phyloP scores from a whole-genome alignment of 2,113 vertebrate species.

The Vulpes lagopus region DNA sequence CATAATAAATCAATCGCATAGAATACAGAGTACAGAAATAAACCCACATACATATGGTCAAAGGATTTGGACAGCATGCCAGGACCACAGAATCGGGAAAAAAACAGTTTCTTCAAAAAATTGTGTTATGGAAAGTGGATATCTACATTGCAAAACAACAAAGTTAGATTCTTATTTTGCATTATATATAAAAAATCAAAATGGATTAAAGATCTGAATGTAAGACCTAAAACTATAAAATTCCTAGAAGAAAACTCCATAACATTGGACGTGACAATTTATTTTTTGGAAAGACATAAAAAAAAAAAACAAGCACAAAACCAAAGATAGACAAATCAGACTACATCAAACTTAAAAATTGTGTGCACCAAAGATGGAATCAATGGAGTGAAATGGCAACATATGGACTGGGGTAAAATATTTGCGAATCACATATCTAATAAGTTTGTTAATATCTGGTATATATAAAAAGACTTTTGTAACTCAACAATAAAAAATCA shows the following conservation, averaged over 20 bases:
- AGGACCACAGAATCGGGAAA: neutral
- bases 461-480: neutral
- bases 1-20: neutral
- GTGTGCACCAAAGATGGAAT: neutral
- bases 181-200: neutral
- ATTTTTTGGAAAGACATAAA: neutral
- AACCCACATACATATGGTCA: neutral
- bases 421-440: neutral
- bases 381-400: neutral
- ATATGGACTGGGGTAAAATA: neutral
- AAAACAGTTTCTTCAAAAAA: neutral
- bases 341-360: neutral
- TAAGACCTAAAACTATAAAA: neutral
- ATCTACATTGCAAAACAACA: neutral
- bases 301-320: neutral
- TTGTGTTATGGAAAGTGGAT: neutral
- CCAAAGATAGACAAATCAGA: neutral
- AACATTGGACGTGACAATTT: neutral
- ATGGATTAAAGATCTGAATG: neutral
- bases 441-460: neutral
- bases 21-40: neutral
- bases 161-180: neutral
- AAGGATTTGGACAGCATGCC: neutral
- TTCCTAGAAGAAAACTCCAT: neutral
- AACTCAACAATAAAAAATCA: neutral